Conservation (phyloP, 2,113 vertebrate genomes). For the Gymnogyps californianus region DNA sequence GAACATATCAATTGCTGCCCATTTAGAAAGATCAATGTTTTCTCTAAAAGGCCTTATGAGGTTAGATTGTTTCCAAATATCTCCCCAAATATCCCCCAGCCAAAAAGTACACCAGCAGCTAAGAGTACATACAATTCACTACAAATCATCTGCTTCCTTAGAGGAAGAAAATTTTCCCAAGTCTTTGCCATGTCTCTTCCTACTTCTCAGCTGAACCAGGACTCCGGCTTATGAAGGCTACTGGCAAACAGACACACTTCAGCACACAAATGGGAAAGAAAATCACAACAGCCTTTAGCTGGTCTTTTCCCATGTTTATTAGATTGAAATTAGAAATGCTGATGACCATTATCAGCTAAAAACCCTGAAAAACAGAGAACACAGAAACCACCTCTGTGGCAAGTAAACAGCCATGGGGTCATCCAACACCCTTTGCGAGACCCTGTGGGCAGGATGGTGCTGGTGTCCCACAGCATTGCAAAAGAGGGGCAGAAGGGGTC, state of each 20-base stretch:
- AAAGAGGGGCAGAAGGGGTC: rapidly evolving
- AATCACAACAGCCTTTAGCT: neutral
- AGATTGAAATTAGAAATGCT: neutral
- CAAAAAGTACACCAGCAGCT: neutral
- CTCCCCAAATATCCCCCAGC: neutral
- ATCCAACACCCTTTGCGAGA: neutral
- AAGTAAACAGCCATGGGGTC: neutral
- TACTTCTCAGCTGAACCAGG: neutral
- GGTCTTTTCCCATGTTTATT: neutral
- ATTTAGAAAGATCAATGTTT: neutral
- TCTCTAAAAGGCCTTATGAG: neutral
- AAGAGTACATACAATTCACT: neutral
- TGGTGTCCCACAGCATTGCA: neutral
- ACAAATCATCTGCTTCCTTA: neutral
- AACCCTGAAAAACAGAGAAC: neutral
- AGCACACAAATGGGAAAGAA: neutral
- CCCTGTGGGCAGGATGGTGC: rapidly evolving
- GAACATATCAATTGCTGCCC: neutral
- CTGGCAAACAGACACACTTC: neutral
- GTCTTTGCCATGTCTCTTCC: neutral
- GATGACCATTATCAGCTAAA: neutral
- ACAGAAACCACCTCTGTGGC: neutral
- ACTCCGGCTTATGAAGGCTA: rapidly evolving
- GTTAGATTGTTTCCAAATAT: neutral
- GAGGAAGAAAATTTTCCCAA: neutral